Evolutionary conservation across 2,888 invertebrate species (phyloP), one percentile per base, ranked within the genome.

Genomic region (Tetrapedia diversipes): DNA sequence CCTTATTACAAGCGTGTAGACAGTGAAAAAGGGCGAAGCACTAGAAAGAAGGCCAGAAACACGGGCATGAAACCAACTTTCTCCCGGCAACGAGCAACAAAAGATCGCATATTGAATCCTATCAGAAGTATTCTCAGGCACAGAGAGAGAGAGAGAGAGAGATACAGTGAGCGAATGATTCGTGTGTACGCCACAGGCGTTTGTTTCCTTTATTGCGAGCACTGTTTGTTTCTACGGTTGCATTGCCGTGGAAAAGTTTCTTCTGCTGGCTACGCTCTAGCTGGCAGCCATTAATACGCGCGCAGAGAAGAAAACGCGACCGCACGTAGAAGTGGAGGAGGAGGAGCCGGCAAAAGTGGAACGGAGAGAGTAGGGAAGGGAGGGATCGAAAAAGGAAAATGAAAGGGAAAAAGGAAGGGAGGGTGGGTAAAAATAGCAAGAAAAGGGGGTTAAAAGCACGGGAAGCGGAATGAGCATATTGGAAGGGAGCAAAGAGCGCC

Each of bases 121-220:
- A 57, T 74, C 61, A 57, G 57, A 51, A 39, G 37, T 51, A 53
- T 63, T 39, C 54, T 45, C 39, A n/a, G n/a, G n/a, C n/a, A n/a
- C n/a, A n/a, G n/a, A n/a, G n/a, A n/a, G n/a, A n/a, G n/a, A n/a
- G n/a, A n/a, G n/a, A n/a, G n/a, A n/a, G n/a, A n/a, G n/a, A n/a
- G n/a, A n/a, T n/a, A n/a, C n/a, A n/a, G n/a, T n/a, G n/a, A n/a
- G n/a, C n/a, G n/a, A n/a, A n/a, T n/a, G n/a, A 74, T 49, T 53
- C 47, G 29, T 51, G 54, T 60, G 56, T 24, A 65, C 32, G 10
- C 39, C 27, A 27, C 54, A 41, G 22, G 7, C 54, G 27, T 75
- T 71, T 60, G 75, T 75, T 69, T 65, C 65, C 54, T 75, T 71
- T 71, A 75, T 75, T 66, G 54, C 65, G 56, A 61, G 19, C 47